Evolutionary conservation across 2,888 invertebrate species (phyloP), one percentile per base, ranked within the genome.

Genomic region (Plebejus argus): DNA sequence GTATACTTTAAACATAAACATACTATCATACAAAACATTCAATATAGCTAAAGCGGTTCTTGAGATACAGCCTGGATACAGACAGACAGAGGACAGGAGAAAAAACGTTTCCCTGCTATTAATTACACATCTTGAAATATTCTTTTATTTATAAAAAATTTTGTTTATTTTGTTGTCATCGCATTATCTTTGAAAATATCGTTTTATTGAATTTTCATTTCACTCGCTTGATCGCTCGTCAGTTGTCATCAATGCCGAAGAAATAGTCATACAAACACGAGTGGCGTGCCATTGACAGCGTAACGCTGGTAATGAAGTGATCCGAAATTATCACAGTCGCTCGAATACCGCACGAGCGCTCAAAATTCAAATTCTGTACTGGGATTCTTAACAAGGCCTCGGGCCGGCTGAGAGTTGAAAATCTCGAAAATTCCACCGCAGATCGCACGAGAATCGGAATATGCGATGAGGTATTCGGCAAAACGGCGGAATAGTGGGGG

Each of bases 391-490:
- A 91, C 92, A 86, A 90, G 88, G 89, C 90, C 87, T 81, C 85
- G 81, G 87, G 89, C 88, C 23, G 80, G 81, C 82, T 83, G 84
- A 84, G 83, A 83, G 85, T 85, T 87, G 92, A 93, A 93, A 93
- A 93, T 93, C 90, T 91, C 89, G 90, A 89, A 91, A 92, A 92
- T 93, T 86, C 87, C 87, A 84, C 90, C 88, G 85, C 89, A 89
- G 86, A 89, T 90, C 89, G 90, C 88, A 90, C 91, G 87, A 88
- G 89, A 84, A 89, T 85, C 85, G 87, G 88, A 92, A 89, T 93
- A 91, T 90, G 92, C 88, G 85, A 86, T 91, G 88, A 89, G 91
- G 92, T 86, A 93, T 93, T 92, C 89, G 89, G 89, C 87, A 86
- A 89, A 89, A 89, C 86, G 85, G 83, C 84, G 82, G 80, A 83